A percentile compares a stretch with the other conserved stretches of the same genome.
phyloP scores from a whole-genome alignment of 2,888 invertebrate genomes.

The Gortyna flavago region DNA sequence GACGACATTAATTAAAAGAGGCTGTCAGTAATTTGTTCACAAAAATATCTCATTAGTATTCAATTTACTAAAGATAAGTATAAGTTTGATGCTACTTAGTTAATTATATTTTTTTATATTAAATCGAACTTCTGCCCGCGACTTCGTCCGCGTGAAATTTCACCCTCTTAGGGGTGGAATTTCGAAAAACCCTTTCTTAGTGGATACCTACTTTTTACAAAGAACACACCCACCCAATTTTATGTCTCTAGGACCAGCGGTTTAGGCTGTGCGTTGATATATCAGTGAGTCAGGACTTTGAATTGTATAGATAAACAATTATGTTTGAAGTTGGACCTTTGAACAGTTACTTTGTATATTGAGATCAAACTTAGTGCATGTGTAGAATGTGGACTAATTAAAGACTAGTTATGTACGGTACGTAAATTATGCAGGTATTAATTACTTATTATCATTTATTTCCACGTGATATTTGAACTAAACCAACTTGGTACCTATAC shows the following conservation, averaged over 20 bases:
- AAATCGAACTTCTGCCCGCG: too few relatives aligned
- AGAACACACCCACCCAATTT: too few relatives aligned
- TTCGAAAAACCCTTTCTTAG: too few relatives aligned
- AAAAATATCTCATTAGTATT: background rate
- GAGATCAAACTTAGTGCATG: background rate
- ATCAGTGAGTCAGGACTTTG: too few relatives aligned
- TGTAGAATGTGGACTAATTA: background rate
- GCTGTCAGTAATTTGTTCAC: background rate
- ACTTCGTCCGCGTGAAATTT: too few relatives aligned
- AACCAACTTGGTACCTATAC: constrained; percentile 11
- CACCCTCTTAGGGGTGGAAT: too few relatives aligned
- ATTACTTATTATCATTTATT: constrained; percentile 8
- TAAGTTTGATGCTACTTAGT: background rate
- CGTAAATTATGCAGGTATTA: background rate
- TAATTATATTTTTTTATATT: background rate
- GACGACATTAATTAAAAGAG: constrained; percentile 2
- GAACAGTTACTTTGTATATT: background rate
- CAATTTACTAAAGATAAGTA: background rate
- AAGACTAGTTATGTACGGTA: background rate
- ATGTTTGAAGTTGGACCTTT: too few relatives aligned
- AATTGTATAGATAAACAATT: too few relatives aligned
- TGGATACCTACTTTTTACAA: too few relatives aligned
- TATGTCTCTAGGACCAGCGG: too few relatives aligned
- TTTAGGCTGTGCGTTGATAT: too few relatives aligned
- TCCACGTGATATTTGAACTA: constrained; percentile 2